Base-by-base conservation (phyloP, 1,140 invertebrate genomes). In the Orchestia grillus region DNA sequence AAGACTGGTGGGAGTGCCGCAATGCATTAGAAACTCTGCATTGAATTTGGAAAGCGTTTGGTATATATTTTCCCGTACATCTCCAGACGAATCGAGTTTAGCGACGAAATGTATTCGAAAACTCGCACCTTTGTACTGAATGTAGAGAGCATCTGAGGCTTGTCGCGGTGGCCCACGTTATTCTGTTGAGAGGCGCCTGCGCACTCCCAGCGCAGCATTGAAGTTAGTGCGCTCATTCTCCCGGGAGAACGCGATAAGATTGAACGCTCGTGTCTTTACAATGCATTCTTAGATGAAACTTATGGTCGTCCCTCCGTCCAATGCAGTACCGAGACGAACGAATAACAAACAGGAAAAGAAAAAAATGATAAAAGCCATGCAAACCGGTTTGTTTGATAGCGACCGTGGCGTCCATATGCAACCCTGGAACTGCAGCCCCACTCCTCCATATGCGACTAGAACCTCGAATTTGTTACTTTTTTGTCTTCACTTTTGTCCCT, bases 311-410 rank as follows among this genome's bases (percentile, higher is more conserved):
- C 41, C 88, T 90, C 36, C 62, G 28, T 77, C 62, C 43, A 90
- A 90, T 90, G 88, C 43, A 44, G 88, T 90, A 36, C 43, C 88
- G 88, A 41, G 11, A 90, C 88, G 6, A 44, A 90, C n/a, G 88
- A 19, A 90, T 44, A 90, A 42, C 88, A 90, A 42, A 90, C n/a
- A 42, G 43, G n/a, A 44, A 90, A 90, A 42, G 11, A 90, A 90
- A 90, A n/a, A 42, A 44, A 90, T 90, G 4, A 90, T 90, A 90
- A 90, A 90, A 90, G 88, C 88, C 41, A 90, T 42, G 41, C 88
- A 41, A 90, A 90, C 88, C 88, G 88, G 88, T 90, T 90, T 90
- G 88, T 90, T 90, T 90, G 88, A 90, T 90, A 90, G 88, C 3
- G 43, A 90, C 4, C 43, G 15, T 90, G 43, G n/a, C 16, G 41